Evolutionary conservation across 2,113 vertebrate genomes (phyloP).

Genomic region (Mastomys natalensis): DNA sequence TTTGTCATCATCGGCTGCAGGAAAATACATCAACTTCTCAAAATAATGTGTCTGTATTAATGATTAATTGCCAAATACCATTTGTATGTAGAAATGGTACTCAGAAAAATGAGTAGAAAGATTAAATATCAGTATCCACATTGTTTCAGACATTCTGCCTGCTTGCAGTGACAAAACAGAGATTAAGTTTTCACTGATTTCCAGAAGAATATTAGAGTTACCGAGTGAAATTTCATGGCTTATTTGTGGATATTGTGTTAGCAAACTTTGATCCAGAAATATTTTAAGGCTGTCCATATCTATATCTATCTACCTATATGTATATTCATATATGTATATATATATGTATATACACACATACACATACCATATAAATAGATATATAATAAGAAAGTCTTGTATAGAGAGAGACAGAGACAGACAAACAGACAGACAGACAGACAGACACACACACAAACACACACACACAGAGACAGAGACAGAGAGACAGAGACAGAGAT

Average conservation of each 20-base stretch:
- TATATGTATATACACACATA: not conserved
- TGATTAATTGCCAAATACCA: constrained; percentile 61
- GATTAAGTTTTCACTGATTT: constrained; percentile 40
- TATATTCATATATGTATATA: too few species aligned
- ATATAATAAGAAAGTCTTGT: not conserved
- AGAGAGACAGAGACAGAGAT: too few species aligned
- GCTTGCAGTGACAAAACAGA: constrained; percentile 39
- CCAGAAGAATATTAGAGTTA: constrained; percentile 53
- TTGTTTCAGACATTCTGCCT: not conserved
- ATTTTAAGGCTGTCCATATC: not conserved
- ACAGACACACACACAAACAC: not conserved
- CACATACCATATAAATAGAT: not conserved
- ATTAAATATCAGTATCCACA: constrained; percentile 29
- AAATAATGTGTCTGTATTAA: constrained; percentile 16
- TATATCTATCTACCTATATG: too few species aligned
- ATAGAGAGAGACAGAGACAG: too few species aligned
- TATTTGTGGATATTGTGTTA: constrained; percentile 40
- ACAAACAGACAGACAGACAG: too few species aligned
- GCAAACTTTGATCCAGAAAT: constrained; percentile 52
- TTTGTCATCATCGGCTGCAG: too few species aligned
- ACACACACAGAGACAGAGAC: not conserved
- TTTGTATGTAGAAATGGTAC: constrained; percentile 49
- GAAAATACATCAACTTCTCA: not conserved
- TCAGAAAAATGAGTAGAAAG: constrained; percentile 31
- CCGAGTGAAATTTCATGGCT: constrained; percentile 41